Base-by-base conservation (phyloP, 2,797 vertebrate genomes). In the Cossypha caffra region DNA sequence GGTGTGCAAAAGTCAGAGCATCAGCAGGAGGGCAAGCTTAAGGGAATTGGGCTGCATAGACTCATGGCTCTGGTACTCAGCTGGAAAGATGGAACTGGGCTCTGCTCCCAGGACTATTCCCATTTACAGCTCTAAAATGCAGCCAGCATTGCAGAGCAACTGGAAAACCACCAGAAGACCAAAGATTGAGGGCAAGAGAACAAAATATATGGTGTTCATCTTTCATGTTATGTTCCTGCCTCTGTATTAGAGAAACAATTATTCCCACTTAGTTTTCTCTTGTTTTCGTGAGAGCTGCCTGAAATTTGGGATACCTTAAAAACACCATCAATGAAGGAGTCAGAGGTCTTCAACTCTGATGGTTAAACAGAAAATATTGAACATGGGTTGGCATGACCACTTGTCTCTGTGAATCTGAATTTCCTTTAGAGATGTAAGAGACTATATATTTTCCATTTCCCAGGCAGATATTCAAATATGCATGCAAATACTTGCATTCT, bases 31-130 rank as follows among this genome's bases (percentile, higher is more conserved):
- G 43, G 33, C 37, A 72, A 63, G 38, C 48, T 48, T 55, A 85
- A 88, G 45, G 20, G 37, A 8, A 55, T 61, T 55, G 40, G 25
- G 51, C 31, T 48, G 37, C 50, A 74, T 16, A 74, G 31, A 16
- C 20, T 86, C 67, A 40, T 82, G 54, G 47, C n/a, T 90, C 90
- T 79, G 51, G 35, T 42, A 54, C 63, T 86, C 68, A 90, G 58
- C 69, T 88, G 77, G 77, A 78, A 92, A 86, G 77, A 90, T 28
- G 26, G 37, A 92, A 45, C 42, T 63, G 62, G 86, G 57, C 73
- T 88, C 16, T 93, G 37, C 15, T 93, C 64, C 83, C 76, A 92
- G 80, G 28, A 48, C 50, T 68, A 45, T 75, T 88, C 50, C 31
- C 12, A 19, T 84, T 93, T 57, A n/a, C 3, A 64, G 21, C 42